phyloP scores from a whole-genome alignment of 1,140 invertebrate genomes.

The Neomicropteryx cornuta region DNA sequence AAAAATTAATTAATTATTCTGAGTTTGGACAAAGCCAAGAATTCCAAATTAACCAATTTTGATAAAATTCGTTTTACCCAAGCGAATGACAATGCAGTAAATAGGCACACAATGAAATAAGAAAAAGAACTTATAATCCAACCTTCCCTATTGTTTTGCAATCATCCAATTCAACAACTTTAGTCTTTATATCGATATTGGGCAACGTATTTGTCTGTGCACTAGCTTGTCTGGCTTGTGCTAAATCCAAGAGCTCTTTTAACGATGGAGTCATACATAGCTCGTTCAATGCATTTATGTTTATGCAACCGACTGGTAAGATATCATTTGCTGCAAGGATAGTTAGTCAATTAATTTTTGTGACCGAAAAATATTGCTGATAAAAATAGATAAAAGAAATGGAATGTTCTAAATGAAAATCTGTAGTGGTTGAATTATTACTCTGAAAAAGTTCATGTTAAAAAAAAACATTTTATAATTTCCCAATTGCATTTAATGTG shows the following conservation, averaged over 20 bases:
- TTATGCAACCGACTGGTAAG: constrained; percentile 33
- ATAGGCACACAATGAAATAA: too few relatives aligned
- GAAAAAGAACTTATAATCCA: too few relatives aligned
- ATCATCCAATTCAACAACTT: constrained; percentile 35
- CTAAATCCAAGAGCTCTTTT: constrained; percentile 35
- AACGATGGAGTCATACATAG: constrained; percentile 26
- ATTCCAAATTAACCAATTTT: too few relatives aligned
- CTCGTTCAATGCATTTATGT: constrained; percentile 31
- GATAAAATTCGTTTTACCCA: too few relatives aligned
- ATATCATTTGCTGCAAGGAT: constrained; percentile 34
- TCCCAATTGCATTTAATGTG: too few relatives aligned
- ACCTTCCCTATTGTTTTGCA: constrained; percentile 38
- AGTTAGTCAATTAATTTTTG: too few relatives aligned
- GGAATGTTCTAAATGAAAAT: not conserved
- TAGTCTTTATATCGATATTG: constrained; percentile 33
- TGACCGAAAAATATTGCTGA: constrained; percentile 8
- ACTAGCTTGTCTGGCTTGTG: constrained; percentile 20
- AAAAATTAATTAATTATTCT: too few relatives aligned
- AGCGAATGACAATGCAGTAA: too few relatives aligned
- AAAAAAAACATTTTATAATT: too few relatives aligned
- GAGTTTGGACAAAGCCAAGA: too few relatives aligned
- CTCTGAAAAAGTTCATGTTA: too few relatives aligned
- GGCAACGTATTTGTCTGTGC: constrained; percentile 22
- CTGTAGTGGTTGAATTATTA: too few relatives aligned
- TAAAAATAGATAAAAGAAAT: constrained; percentile 6